phyloP scores from a whole-genome alignment of 2,113 vertebrate genomes.

The Anarrhichthys ocellatus region DNA sequence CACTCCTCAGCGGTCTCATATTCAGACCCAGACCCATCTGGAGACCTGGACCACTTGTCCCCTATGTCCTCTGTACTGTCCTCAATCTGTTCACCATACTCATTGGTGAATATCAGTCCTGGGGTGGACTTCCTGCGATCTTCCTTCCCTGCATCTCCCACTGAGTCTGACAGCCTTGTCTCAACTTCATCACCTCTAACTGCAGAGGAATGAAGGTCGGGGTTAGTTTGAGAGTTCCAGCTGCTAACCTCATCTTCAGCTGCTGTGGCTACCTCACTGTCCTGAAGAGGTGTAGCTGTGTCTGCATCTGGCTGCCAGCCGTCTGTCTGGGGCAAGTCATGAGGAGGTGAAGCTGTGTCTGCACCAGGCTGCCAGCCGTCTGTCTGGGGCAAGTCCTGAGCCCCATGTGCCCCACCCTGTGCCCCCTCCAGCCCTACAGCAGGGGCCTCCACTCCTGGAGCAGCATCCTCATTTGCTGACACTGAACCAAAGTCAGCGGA shows the following conservation, averaged over 20 bases:
- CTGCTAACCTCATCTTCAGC: constrained; percentile 80
- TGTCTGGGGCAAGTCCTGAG: constrained; percentile 71
- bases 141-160: constrained; percentile 26
- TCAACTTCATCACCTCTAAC: constrained; percentile 40
- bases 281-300: constrained; percentile 59
- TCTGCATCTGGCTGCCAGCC: constrained; percentile 65
- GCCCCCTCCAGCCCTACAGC: constrained; percentile 61
- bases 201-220: constrained; percentile 55
- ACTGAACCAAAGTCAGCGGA: constrained; percentile 86
- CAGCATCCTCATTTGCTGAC: constrained; percentile 74
- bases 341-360: constrained; percentile 61
- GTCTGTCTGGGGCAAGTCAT: constrained; percentile 71
- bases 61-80: constrained; percentile 51
- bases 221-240: constrained; percentile 74
- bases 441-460: constrained; percentile 32
- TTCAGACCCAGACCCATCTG: constrained; percentile 80
- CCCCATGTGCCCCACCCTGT: constrained; percentile 65
- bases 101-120: constrained; percentile 80
- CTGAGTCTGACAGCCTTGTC: constrained; percentile 26
- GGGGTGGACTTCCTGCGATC: constrained; percentile 74
- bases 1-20: constrained; percentile 82
- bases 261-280: constrained; percentile 58
- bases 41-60: constrained; percentile 63
- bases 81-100: constrained; percentile 77
- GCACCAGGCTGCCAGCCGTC: constrained; percentile 64